Evolutionary conservation across 1,140 invertebrate genomes (phyloP), one percentile per base, ranked within the genome.

Genomic region (Harlomillsia oculata): DNA sequence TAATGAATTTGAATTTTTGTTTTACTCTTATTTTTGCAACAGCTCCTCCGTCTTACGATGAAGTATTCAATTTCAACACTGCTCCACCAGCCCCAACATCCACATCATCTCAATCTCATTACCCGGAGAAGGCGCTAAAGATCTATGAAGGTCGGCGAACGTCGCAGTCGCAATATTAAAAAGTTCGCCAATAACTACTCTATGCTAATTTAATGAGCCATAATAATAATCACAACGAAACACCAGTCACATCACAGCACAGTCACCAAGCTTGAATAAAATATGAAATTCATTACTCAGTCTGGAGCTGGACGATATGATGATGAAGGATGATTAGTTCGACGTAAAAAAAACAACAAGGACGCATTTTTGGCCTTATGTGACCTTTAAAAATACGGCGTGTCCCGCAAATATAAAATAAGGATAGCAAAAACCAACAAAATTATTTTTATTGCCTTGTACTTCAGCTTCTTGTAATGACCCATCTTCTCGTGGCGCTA

Each of bases 1-100:
- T 32, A 29, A 48, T 48, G 36, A 48, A 34, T 48, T 32, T 48
- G 16, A 32, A 28, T 48, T 48, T 48, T 32, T 48, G 45, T 32
- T 48, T n/a, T 48, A 32, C 30, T 20, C 25, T 48, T 32, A 16
- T 14, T 30, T 43, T 25, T 23, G 39, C 39, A 21, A 14, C 45
- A 56, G 53, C 53, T 36, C 53, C 53, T 2, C 53, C 53, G 1
- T 48, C 44, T 11, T 56, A 56, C 34, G 53, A 56, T 21, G 53
- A 56, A 49, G 45, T 56, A 11, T 56, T 56, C 44, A 48, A n/a
- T 48, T 32, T 48, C 45, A 28, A 48, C 28, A 32, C 2, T n/a
- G 36, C 9, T 11, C 45, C 16, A 48, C 45, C 18, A 34, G n/a
- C 32, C 28, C 30, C 16, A 8, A 48, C 45, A 11, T 48, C 45